phyloP scores from a whole-genome alignment of 2,888 invertebrate species.

The Latrodectus hesperus region DNA sequence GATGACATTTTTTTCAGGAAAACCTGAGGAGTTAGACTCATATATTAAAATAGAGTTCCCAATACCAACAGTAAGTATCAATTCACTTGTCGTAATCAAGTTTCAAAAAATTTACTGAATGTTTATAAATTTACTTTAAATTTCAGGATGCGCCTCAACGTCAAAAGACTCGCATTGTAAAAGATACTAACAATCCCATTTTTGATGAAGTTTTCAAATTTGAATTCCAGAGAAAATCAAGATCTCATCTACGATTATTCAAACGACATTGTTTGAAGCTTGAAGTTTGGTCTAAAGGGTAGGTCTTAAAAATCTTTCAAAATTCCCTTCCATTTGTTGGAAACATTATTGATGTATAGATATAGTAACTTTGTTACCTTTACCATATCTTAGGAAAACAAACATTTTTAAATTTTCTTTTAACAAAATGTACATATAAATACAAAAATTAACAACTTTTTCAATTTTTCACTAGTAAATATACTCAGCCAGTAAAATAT shows the following conservation, averaged over 20 bases:
- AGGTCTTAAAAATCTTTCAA: conserved; percentile 74
- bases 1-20: conserved; percentile 72
- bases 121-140: background rate
- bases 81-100: background rate
- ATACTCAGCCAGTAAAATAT: no score
- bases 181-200: conserved; percentile 90
- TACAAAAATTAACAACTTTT: no score
- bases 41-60: conserved; percentile 96
- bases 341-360: background rate
- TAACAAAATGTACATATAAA: no score
- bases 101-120: background rate
- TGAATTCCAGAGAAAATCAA: conserved; percentile 84
- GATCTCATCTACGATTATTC: conserved; percentile 89
- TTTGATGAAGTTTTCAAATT: conserved; percentile 88
- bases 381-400: no score
- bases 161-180: conserved; percentile 85
- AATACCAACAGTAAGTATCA: conserved; percentile 83
- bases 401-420: no score
- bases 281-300: conserved; percentile 95
- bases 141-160: conserved; percentile 78
- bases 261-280: conserved; percentile 92
- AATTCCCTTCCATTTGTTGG: background rate
- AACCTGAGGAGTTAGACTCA: conserved; percentile 91
- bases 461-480: no score
- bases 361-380: no score